Evolutionary conservation across 2,888 invertebrate genomes (phyloP).

Genomic region (Lamellibrachia satsuma): DNA sequence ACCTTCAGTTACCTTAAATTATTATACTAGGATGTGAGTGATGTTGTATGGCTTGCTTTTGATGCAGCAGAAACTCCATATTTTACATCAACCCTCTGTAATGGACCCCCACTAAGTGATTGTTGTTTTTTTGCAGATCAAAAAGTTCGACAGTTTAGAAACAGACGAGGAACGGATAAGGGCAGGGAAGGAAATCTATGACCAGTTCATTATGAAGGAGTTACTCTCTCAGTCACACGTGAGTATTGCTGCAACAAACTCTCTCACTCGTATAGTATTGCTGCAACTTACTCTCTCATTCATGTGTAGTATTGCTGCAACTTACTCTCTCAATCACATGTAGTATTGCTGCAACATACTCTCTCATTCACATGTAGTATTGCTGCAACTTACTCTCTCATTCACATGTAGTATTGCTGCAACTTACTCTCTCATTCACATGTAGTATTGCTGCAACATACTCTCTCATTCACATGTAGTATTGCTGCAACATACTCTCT

Average conservation of each 20-base stretch:
- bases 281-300: not conserved
- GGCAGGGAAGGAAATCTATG: conserved; percentile 96
- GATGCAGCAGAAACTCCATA: not conserved
- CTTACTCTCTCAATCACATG: conserved; percentile 96
- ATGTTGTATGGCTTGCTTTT: not conserved
- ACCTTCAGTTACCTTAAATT: no score
- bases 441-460: no score
- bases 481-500: no score
- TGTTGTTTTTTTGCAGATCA: conserved; percentile 78
- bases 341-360: conserved; percentile 68
- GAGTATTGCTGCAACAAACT: conserved; percentile 26
- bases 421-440: no score
- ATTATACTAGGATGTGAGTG: not conserved
- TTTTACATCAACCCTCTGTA: not conserved
- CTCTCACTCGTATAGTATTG: not conserved
- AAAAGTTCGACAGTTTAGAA: conserved; percentile 97
- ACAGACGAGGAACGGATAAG: conserved; percentile 94
- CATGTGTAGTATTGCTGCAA: conserved; percentile 69
- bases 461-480: no score
- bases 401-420: no score
- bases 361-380: not conserved
- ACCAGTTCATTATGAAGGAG: conserved; percentile 99
- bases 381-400: not conserved
- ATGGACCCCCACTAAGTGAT: not conserved
- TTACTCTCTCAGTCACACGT: conserved; percentile 97